These are phyloP conservation scores for Cephalopterus ornatus DNA, from an alignment of 2,113 vertebrate genomes.

Conservation along the genomic window DNA sequence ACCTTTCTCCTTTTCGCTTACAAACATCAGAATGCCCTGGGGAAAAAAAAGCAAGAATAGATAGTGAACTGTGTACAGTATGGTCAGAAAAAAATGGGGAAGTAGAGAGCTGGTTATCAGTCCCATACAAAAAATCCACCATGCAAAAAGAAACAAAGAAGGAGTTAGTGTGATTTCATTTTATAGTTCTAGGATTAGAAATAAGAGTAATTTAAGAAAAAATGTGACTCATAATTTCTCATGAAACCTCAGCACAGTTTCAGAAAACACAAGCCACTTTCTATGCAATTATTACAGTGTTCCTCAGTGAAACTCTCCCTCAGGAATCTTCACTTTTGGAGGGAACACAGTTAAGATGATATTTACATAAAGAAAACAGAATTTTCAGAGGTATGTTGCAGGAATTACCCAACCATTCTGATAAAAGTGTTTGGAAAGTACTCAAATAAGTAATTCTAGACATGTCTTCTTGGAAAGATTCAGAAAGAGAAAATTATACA, in stretches of 20 bases:
- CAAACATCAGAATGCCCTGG: not conserved
- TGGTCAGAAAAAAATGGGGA: not conserved
- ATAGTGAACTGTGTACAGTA: not conserved
- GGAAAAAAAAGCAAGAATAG: not conserved
- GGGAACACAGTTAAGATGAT: not conserved
- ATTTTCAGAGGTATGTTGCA: not conserved
- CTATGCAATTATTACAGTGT: not conserved
- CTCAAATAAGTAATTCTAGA: not conserved
- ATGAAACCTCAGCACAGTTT: not conserved
- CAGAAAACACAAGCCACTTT: not conserved
- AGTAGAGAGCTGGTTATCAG: not conserved
- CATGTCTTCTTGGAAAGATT: not conserved
- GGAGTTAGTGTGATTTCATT: not conserved
- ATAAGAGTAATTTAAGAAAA: not conserved
- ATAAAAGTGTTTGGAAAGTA: not conserved
- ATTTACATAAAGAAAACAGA: not conserved
- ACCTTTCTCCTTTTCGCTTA: not conserved
- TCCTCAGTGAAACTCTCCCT: not conserved
- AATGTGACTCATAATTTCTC: not conserved
- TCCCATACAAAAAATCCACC: not conserved
- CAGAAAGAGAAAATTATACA: not conserved
- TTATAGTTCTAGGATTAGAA: not conserved
- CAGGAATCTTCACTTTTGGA: not conserved
- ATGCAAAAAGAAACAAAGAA: not conserved
- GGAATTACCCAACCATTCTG: not conserved